Evolutionary conservation across 2,888 invertebrate species (phyloP).

Genomic region (Lithophane ornitopus): DNA sequence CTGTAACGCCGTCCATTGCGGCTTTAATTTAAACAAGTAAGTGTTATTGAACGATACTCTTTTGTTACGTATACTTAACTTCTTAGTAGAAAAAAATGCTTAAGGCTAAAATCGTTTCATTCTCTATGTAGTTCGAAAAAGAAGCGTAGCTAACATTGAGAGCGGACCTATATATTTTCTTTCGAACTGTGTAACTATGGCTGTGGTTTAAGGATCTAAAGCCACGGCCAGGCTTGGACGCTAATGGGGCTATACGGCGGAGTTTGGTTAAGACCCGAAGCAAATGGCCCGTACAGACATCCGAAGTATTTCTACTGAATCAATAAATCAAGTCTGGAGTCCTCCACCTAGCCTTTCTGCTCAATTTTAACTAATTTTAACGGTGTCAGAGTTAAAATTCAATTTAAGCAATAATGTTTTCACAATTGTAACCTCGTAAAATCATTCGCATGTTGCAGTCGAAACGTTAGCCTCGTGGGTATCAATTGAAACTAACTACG

Average conservation of each 20-base stretch:
- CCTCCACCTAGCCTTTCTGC: background rate
- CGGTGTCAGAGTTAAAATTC: slow-evolving; percentile 15
- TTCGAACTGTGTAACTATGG: background rate
- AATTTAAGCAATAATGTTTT: slow-evolving; percentile 28
- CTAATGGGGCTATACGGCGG: slow-evolving; percentile 22
- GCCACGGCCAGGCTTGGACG: slow-evolving; percentile 2
- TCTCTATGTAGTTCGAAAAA: slow-evolving; percentile 5
- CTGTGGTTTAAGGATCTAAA: slow-evolving; percentile 44
- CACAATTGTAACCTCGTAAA: slow-evolving; percentile 59
- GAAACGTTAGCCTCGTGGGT: slow-evolving; percentile 56
- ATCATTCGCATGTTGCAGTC: slow-evolving; percentile 38
- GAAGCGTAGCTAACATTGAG: slow-evolving; percentile 7
- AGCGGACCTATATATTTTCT: slow-evolving; percentile 16
- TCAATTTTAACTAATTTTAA: slow-evolving; percentile 24
- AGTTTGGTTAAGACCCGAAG: slow-evolving; percentile 38
- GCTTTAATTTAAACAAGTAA: slow-evolving; percentile 84
- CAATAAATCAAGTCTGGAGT: slow-evolving; percentile 38
- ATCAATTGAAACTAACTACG: slow-evolving; percentile 62
- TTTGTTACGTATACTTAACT: slow-evolving; percentile 23
- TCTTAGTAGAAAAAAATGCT: slow-evolving; percentile 1
- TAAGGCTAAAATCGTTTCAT: slow-evolving; percentile 16
- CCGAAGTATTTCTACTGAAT: slow-evolving; percentile 40
- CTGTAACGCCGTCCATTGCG: slow-evolving; percentile 84
- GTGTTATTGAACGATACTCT: slow-evolving; percentile 65
- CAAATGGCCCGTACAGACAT: slow-evolving; percentile 38